Percentiles rank a stretch among this genome's conserved stretches.
These are phyloP conservation scores for Ectobius pallidus DNA, from an alignment of 2,888 invertebrate genomes.

Conservation along the genomic window DNA sequence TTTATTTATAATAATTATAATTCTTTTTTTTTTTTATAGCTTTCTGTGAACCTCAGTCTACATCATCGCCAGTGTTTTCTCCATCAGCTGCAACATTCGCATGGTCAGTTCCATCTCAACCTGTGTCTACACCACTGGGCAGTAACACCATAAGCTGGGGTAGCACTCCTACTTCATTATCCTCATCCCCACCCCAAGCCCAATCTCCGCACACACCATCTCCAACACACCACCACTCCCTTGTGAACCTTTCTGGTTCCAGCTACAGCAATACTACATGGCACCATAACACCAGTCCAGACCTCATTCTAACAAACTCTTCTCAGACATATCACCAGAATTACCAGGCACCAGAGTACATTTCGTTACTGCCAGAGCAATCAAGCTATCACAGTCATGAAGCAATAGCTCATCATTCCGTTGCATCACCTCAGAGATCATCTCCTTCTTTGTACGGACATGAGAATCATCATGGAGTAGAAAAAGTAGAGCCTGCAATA, in stretches of 20 bases:
- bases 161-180: background rate
- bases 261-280: background rate
- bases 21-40: too few relatives aligned
- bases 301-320: background rate
- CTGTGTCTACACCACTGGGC: slow-evolving; percentile 14
- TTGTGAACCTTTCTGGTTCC: background rate
- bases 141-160: slow-evolving; percentile 22
- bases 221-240: slow-evolving; percentile 14
- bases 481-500: slow-evolving; percentile 19
- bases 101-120: slow-evolving; percentile 12
- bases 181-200: background rate
- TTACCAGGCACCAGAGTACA: slow-evolving; percentile 13
- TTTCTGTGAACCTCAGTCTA: slow-evolving; percentile 3
- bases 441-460: slow-evolving; percentile 4
- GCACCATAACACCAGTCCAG: slow-evolving; percentile 22
- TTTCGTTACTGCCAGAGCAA: slow-evolving; percentile 8
- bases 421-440: background rate
- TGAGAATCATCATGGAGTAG: slow-evolving; percentile 5
- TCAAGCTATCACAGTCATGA: background rate
- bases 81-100: background rate
- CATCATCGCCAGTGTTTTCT: slow-evolving; percentile 18
- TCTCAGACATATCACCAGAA: slow-evolving; percentile 14
- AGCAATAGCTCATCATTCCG: background rate
- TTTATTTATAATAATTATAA: too few relatives aligned
- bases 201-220: slow-evolving; percentile 1